Percentiles rank a stretch among this genome's conserved stretches.
phyloP scores from a whole-genome alignment of 2,888 invertebrate genomes.

The Drosophila greeni region DNA sequence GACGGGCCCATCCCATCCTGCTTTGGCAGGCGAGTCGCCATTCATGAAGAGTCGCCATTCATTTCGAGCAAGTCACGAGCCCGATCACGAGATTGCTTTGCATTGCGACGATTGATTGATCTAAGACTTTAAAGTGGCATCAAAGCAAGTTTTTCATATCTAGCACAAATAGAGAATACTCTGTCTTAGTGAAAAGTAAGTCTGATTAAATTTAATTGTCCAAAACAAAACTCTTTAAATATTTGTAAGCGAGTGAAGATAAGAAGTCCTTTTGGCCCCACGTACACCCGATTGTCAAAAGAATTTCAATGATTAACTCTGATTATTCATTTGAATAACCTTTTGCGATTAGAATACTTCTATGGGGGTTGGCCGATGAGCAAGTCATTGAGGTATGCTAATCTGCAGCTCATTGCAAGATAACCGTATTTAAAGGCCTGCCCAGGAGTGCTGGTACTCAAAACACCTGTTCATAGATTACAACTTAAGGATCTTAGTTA shows the following conservation, averaged over 20 bases:
- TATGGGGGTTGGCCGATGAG: neutral
- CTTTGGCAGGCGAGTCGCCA: constrained; percentile 15
- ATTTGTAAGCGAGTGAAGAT: neutral
- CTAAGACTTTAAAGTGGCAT: neutral
- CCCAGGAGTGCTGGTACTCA: neutral
- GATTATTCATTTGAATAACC: constrained; percentile 2
- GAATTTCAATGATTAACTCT: neutral
- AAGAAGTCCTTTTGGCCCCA: neutral
- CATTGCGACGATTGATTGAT: neutral
- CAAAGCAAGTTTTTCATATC: neutral
- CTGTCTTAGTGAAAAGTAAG: neutral
- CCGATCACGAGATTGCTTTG: constrained; percentile 10
- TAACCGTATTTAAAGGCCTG: neutral
- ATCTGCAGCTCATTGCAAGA: neutral
- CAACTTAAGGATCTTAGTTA: neutral
- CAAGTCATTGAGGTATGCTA: constrained; percentile 4
- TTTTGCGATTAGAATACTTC: neutral
- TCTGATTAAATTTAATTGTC: neutral
- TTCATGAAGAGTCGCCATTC: constrained; percentile 10
- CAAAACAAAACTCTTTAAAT: constrained; percentile 4
- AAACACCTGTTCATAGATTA: neutral
- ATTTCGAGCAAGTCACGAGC: neutral
- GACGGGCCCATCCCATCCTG: neutral
- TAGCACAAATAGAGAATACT: neutral
- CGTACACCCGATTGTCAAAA: neutral